Percentiles rank a stretch among this genome's conserved stretches.
Evolutionary conservation across 1,140 invertebrate genomes (phyloP).

Genomic region (Paraescarpia echinospica): DNA sequence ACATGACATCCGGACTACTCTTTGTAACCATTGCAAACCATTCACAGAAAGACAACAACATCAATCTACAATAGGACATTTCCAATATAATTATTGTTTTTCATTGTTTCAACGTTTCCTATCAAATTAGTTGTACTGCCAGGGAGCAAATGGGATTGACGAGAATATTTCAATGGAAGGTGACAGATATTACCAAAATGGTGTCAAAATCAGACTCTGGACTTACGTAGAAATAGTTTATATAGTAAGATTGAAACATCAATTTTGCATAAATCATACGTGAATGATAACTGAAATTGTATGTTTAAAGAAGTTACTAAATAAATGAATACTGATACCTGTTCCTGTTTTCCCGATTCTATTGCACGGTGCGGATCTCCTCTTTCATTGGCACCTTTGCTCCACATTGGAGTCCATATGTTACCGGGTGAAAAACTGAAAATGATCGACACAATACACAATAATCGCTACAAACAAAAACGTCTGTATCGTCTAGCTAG

Average conservation of each 20-base stretch:
- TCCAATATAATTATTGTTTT: not conserved
- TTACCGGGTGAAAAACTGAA: slow-evolving; percentile 52
- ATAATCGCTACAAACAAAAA: not conserved
- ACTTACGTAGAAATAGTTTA: not conserved
- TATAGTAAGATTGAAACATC: too few relatives aligned
- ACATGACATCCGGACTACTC: not conserved
- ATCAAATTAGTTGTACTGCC: not conserved
- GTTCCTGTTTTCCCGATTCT: not conserved
- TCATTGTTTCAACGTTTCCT: not conserved
- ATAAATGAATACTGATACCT: not conserved
- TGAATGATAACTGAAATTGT: too few relatives aligned
- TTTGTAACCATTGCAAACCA: not conserved
- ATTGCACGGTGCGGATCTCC: slow-evolving; percentile 26
- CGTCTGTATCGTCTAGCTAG: not conserved
- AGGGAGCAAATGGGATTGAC: not conserved
- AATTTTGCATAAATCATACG: too few relatives aligned
- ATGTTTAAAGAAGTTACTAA: not conserved
- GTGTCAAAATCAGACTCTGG: not conserved
- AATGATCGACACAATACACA: not conserved
- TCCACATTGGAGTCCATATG: slow-evolving; percentile 55
- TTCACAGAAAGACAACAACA: too few relatives aligned
- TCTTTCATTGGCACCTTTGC: slow-evolving; percentile 33
- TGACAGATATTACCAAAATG: not conserved
- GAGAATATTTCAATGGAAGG: not conserved
- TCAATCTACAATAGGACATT: not conserved